phyloP scores from a whole-genome alignment of 2,888 invertebrate genomes.

The Cartodere bifasciata region DNA sequence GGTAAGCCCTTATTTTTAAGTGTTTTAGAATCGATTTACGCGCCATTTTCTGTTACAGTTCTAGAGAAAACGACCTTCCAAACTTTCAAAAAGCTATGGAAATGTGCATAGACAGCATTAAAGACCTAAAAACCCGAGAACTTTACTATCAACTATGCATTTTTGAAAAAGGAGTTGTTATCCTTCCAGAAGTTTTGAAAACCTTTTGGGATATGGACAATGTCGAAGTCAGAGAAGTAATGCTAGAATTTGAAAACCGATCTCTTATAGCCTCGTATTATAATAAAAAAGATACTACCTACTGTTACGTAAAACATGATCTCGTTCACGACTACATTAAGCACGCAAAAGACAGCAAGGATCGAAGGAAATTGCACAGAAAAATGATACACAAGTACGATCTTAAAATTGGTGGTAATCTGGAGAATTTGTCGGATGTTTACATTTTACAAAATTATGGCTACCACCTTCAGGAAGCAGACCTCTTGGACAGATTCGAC shows the following conservation, averaged over 20 bases:
- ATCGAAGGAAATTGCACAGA: conserved; percentile 5
- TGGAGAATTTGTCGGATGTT: too few species aligned
- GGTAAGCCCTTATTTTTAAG: conserved; percentile 1
- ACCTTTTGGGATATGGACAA: conserved; percentile 7
- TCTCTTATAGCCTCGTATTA: conserved; percentile 10
- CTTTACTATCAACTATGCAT: conserved; percentile 9
- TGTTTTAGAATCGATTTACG: not conserved
- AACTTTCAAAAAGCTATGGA: conserved; percentile 9
- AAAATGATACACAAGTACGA: conserved; percentile 9
- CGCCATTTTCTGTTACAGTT: not conserved
- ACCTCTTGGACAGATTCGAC: conserved; percentile 10
- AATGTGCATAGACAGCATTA: conserved; percentile 10
- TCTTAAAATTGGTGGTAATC: too few species aligned
- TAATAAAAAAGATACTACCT: conserved; percentile 7
- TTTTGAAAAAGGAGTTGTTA: conserved; percentile 9
- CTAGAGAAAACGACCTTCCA: conserved; percentile 5
- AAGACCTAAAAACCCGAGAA: conserved; percentile 6
- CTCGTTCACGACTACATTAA: conserved; percentile 9
- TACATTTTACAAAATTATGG: conserved; percentile 9
- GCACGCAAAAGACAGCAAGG: conserved; percentile 2
- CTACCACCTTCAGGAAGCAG: conserved; percentile 10
- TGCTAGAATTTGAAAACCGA: conserved; percentile 10
- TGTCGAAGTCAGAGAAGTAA: conserved; percentile 8
- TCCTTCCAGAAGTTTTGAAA: conserved; percentile 8
- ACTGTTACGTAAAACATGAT: conserved; percentile 10